Evolutionary conservation across 1,140 invertebrate species (phyloP), one percentile per base, ranked within the genome.

Genomic region (Chironomus tepperi): DNA sequence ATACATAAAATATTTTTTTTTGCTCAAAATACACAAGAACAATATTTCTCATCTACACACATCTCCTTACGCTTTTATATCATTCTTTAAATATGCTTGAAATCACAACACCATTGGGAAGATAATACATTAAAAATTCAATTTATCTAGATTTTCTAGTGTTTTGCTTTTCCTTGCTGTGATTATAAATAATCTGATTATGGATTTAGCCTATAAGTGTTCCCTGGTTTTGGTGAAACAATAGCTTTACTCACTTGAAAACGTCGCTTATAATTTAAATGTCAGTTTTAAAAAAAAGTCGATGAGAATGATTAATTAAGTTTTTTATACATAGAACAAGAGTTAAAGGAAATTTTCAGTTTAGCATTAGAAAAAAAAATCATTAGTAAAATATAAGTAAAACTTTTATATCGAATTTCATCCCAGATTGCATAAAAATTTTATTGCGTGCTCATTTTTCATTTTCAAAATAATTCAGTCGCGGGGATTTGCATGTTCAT

Each of bases 141-240:
- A 70, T 70, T 70, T 19, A 70, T 70, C 65, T 70, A 70, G 65
- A 15, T 70, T 70, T 70, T 21, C 47, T 57, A 57, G 47, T 9
- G 18, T 70, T 19, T 21, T 8, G 7, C n/a, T 70, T 19, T 21
- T 9, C 18, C 19, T 21, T 18, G 19, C 65, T 70, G 16, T 70
- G 65, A 70, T 70, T 70, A 70, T 70, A 70, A 70, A 70, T 70
- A 70, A 70, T 70, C 65, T 70, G 65, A 70, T 70, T 70, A 70
- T 70, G 65, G 65, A n/a, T n/a, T 70, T 70, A 70, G 65, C 65
- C 65, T 18, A 70, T 70, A 70, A 70, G 65, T 70, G 65, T 70
- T 70, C 19, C 18, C n/a, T 15, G 47, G 47, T 57, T 57, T 57
- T n/a, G 24, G 24, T 57, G 10, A 57, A 57, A 57, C 47, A 57